A percentile compares a stretch with the other conserved stretches of the same genome.
Evolutionary conservation across 2,797 vertebrate genomes (phyloP).

Genomic region (Falco columbarius): DNA sequence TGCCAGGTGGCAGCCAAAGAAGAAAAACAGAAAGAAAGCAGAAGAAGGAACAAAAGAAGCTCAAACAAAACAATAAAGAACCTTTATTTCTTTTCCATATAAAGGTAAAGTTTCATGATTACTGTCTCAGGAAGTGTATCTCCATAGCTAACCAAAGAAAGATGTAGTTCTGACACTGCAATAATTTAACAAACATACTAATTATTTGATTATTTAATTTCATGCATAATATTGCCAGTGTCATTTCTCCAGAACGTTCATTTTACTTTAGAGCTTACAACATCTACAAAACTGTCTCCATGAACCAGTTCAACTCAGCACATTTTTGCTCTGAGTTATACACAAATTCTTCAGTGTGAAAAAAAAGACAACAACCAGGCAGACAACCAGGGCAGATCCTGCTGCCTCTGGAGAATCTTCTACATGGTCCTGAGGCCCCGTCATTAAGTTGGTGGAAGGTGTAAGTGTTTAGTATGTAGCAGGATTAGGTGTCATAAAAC

Average conservation of each 20-base stretch:
- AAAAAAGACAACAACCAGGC: not conserved
- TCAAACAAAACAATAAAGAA: not conserved
- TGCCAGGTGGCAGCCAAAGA: conserved; percentile 39
- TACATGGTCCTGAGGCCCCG: not conserved
- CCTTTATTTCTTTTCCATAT: not conserved
- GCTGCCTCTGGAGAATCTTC: not conserved
- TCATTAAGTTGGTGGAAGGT: not conserved
- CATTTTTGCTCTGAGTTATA: not conserved
- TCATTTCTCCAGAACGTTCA: not conserved
- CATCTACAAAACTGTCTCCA: not conserved
- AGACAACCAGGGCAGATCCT: not conserved
- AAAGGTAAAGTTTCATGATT: not conserved
- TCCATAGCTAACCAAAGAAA: not conserved
- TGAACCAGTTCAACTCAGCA: not conserved
- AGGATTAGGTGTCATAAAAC: not conserved
- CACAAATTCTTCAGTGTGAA: not conserved
- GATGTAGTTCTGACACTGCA: not conserved
- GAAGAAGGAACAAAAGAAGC: conserved; percentile 5
- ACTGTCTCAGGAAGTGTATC: not conserved
- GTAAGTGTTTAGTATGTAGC: not conserved
- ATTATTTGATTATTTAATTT: not conserved
- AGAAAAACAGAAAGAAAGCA: conserved; percentile 29
- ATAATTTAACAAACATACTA: not conserved
- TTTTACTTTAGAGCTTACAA: not conserved
- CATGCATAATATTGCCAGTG: not conserved